Base-by-base conservation (phyloP, 2,888 invertebrate species). In the Saturnia pavonia region DNA sequence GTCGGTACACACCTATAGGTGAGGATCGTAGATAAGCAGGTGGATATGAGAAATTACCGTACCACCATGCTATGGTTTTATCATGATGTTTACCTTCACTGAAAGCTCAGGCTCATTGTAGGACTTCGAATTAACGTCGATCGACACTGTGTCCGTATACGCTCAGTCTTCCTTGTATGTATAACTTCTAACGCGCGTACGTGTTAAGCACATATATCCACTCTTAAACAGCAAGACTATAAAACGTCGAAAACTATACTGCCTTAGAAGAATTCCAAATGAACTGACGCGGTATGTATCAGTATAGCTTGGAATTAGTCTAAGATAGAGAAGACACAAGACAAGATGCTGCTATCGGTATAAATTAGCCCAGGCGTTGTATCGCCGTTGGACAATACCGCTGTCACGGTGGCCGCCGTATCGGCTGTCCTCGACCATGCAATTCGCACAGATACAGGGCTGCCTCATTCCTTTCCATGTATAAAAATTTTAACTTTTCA, bases 291-390 rank as follows among this genome's bases (percentile, higher is more conserved):
- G 27, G 34, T 69, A 45, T 51, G 14, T 34, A 51, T 19, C 51
- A 70, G 54, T 67, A 51, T 66, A 40, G 54, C 54, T 43, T 74
- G 69, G 67, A 80, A 81, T 76, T 74, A 72, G 71, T 71, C 70
- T 70, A 70, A 78, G 79, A 84, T 82, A 80, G 84, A 82, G 83
- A 80, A 81, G 77, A 88, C 84, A 82, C 84, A 80, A 81, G 77
- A 88, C 89, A 88, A 88, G 88, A 88, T 83, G 84, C 69, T 48
- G 69, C 73, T 83, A 90, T 90, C 89, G 84, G 86, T 90, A 91
- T 92, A 92, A 92, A 92, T 92, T 92, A 91, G 89, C 85, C 77
- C 80, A 79, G 85, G 84, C 84, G 88, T 88, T 85, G 88, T 87
- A 86, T 84, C 84, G 86, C 80, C 77, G 76, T 82, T 82, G 84